These are phyloP conservation scores for Vicugna pacos DNA, from an alignment of 2,113 vertebrate species.

Conservation along the genomic window DNA sequence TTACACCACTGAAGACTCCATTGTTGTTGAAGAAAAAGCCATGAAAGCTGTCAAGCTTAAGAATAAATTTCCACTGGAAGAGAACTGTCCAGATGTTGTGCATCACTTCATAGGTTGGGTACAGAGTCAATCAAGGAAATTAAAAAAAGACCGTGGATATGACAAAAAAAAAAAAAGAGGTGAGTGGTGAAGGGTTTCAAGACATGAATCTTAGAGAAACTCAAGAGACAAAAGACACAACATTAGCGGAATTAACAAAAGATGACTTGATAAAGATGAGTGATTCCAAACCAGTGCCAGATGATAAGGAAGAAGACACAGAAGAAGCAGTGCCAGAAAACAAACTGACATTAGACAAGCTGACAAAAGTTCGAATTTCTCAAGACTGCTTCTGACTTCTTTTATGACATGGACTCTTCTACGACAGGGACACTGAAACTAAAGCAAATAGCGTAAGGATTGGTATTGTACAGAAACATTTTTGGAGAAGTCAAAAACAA, in stretches of 20 bases:
- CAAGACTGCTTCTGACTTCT: not conserved
- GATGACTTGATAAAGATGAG: not conserved
- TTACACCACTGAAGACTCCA: not conserved
- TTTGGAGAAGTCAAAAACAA: not conserved
- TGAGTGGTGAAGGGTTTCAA: not conserved
- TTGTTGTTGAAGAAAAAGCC: not conserved
- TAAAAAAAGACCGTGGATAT: not conserved
- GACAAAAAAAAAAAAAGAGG: not conserved
- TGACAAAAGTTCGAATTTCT: not conserved
- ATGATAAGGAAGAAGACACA: not conserved
- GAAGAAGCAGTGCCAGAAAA: not conserved
- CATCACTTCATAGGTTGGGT: not conserved
- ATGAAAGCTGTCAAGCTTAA: not conserved
- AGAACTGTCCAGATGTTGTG: not conserved
- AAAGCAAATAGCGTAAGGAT: not conserved
- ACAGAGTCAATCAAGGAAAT: not conserved
- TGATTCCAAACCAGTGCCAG: not conserved
- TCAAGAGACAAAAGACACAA: not conserved
- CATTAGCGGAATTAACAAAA: not conserved
- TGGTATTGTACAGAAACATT: not conserved
- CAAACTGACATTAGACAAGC: not conserved
- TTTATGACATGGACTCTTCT: not conserved
- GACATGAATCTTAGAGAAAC: not conserved
- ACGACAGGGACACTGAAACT: not conserved
- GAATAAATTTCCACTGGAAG: not conserved